Evolutionary conservation across 1,140 invertebrate species (phyloP).

Genomic region (Chrysopa pallens): DNA sequence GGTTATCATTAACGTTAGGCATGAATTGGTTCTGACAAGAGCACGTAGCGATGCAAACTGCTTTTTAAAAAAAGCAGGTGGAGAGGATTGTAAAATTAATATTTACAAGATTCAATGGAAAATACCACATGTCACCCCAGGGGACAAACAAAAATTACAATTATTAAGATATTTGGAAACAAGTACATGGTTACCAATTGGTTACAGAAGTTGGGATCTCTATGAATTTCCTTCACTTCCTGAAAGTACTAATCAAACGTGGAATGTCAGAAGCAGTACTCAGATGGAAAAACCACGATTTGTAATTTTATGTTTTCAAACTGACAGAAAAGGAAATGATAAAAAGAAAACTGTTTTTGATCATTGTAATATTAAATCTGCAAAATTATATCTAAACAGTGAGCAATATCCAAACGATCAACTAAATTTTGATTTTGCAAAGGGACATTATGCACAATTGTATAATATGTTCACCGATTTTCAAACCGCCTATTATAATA

Average conservation of each 20-base stretch:
- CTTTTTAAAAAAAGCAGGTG: slow-evolving; percentile 1
- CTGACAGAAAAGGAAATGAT: slow-evolving; percentile 4
- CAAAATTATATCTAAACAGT: slow-evolving; percentile 14
- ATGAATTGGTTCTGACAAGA: slow-evolving; percentile 9
- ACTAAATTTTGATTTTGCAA: slow-evolving; percentile 10
- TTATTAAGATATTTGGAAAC: slow-evolving; percentile 6
- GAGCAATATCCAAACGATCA: slow-evolving; percentile 15
- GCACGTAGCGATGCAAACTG: slow-evolving; percentile 5
- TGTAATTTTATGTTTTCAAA: slow-evolving; percentile 12
- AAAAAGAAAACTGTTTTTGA: slow-evolving; percentile 10
- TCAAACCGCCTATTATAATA: slow-evolving; percentile 11
- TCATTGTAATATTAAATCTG: slow-evolving; percentile 10
- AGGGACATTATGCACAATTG: slow-evolving; percentile 7
- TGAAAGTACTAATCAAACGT: slow-evolving; percentile 6
- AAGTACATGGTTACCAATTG: slow-evolving; percentile 8
- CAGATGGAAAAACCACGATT: slow-evolving; percentile 11
- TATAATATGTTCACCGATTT: slow-evolving; percentile 16
- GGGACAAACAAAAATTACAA: slow-evolving; percentile 6
- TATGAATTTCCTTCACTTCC: slow-evolving; percentile 15
- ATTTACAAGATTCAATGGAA: slow-evolving; percentile 6
- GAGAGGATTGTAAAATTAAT: slow-evolving; percentile 4
- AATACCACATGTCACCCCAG: slow-evolving; percentile 4
- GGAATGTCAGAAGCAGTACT: slow-evolving; percentile 10
- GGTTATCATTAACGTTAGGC: slow-evolving; percentile 6
- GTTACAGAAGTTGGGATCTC: slow-evolving; percentile 16